These are phyloP conservation scores for Gouania willdenowi DNA, from an alignment of 2,797 vertebrate genomes.

Conservation along the genomic window DNA sequence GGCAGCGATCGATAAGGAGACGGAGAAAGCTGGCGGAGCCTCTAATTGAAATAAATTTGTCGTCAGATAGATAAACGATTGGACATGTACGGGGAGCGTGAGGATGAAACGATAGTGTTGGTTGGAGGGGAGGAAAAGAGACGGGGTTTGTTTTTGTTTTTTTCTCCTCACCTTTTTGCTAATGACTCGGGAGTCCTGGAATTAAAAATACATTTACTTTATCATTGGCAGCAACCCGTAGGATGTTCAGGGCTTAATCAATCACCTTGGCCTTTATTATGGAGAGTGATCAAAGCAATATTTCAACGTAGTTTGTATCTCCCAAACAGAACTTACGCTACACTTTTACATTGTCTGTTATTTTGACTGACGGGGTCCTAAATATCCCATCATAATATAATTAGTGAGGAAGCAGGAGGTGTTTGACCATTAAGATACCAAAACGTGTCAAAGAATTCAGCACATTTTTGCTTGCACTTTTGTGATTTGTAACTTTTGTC, in stretches of 20 bases:
- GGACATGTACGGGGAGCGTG: slow-evolving; percentile 56
- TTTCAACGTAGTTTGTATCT: no score
- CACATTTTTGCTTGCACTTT: no score
- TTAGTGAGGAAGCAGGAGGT: no score
- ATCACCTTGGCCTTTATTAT: slow-evolving; percentile 48
- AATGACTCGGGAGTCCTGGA: slow-evolving; percentile 62
- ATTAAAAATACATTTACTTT: slow-evolving; percentile 59
- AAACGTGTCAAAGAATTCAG: no score
- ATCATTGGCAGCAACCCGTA: slow-evolving; percentile 52
- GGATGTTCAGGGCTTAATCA: slow-evolving; percentile 55
- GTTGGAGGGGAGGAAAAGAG: slow-evolving; percentile 9
- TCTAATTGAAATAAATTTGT: slow-evolving; percentile 80
- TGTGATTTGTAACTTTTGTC: no score
- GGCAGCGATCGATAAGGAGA: slow-evolving; percentile 68
- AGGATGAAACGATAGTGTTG: slow-evolving; percentile 28
- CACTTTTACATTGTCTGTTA: no score
- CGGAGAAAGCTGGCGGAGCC: slow-evolving; percentile 46
- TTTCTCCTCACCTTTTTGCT: slow-evolving; percentile 54
- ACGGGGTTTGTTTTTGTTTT: slow-evolving; percentile 34
- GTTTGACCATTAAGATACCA: no score
- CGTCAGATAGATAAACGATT: slow-evolving; percentile 66
- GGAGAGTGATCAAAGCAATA: slow-evolving; percentile 39
- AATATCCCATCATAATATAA: no score
- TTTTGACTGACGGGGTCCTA: no score
- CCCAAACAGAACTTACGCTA: no score